Evolutionary conservation across 1,140 invertebrate species (phyloP).

Genomic region (Ostrea denselamellosa): DNA sequence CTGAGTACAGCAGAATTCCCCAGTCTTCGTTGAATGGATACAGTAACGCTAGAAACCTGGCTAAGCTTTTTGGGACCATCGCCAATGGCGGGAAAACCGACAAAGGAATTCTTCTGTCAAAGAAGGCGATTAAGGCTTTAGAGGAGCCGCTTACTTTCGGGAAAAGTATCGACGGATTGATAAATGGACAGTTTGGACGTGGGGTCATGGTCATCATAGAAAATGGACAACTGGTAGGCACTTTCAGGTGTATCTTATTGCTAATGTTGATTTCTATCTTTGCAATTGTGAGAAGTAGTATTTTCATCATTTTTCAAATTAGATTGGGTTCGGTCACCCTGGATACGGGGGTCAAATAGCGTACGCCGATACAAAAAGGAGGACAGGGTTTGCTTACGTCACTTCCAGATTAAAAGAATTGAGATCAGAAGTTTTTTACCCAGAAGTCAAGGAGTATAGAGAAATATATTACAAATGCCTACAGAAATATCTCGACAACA

Average conservation of each 20-base stretch:
- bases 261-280: no score
- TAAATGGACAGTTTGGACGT: background rate
- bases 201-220: background rate
- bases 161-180: conserved; percentile 36
- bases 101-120: conserved; percentile 47
- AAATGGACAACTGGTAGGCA: background rate
- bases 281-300: no score
- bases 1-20: conserved; percentile 51
- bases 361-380: background rate
- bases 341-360: background rate
- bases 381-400: conserved; percentile 15
- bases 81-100: conserved; percentile 59
- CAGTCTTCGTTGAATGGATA: conserved; percentile 65
- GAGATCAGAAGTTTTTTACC: background rate
- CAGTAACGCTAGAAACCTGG: conserved; percentile 73
- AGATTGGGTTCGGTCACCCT: background rate
- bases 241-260: no score
- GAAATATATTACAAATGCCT: background rate
- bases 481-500: background rate
- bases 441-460: background rate
- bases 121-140: conserved; percentile 47
- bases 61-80: conserved; percentile 66
- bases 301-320: background rate
- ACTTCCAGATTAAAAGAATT: background rate
- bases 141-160: background rate